phyloP scores from a whole-genome alignment of 2,888 invertebrate species.

The Hydrotaea cyrtoneurina region DNA sequence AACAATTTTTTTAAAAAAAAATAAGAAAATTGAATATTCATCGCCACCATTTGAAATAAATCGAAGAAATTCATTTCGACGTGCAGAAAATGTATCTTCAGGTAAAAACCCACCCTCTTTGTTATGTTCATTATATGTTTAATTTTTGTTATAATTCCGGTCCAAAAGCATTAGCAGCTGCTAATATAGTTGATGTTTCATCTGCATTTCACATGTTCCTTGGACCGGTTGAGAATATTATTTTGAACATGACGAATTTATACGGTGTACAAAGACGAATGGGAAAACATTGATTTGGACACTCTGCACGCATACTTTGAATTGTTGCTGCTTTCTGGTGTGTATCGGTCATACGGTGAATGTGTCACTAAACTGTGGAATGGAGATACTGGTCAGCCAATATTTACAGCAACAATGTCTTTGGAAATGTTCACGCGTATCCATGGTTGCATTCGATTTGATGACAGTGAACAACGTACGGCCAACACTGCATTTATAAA shows the following conservation, averaged over 20 bases:
- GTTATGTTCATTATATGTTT: slow-evolving; percentile 24
- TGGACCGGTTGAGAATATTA: background rate
- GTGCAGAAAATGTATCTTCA: background rate
- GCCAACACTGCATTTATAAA: slow-evolving; percentile 3
- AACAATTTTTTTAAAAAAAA: slow-evolving; percentile 6
- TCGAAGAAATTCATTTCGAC: slow-evolving; percentile 7
- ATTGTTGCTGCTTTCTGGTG: background rate
- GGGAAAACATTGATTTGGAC: slow-evolving; percentile 2
- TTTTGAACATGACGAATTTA: background rate
- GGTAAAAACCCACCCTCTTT: slow-evolving; percentile 12
- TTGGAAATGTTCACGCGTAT: slow-evolving; percentile 17
- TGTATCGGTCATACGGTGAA: slow-evolving; percentile 12
- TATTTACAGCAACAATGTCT: slow-evolving; percentile 2
- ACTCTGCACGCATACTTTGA: slow-evolving; percentile 31
- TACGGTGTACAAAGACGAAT: background rate
- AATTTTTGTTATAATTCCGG: slow-evolving; percentile 12
- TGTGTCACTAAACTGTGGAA: slow-evolving; percentile 32
- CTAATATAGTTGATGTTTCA: slow-evolving; percentile 38
- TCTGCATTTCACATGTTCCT: slow-evolving; percentile 2
- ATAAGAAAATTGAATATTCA: slow-evolving; percentile 16
- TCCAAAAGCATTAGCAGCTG: slow-evolving; percentile 21
- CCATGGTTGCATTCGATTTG: slow-evolving; percentile 32
- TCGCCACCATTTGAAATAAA: slow-evolving; percentile 3
- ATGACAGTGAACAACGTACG: slow-evolving; percentile 28
- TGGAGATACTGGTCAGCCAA: slow-evolving; percentile 32